phyloP scores from a whole-genome alignment of 2,113 vertebrate species.

The Mormoops blainvillei region DNA sequence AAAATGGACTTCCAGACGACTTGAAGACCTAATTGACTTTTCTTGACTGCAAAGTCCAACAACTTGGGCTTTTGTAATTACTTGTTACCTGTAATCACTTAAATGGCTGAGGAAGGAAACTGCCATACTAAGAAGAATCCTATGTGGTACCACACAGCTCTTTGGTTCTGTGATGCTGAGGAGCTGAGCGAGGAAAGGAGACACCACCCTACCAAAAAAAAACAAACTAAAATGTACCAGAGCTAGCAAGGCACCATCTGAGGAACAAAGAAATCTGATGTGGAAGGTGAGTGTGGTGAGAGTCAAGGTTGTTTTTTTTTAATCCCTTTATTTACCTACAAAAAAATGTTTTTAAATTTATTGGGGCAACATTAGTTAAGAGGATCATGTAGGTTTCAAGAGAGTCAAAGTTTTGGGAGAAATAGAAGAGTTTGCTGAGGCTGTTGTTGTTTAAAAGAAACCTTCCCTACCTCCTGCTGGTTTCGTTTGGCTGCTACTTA shows the following conservation, averaged over 20 bases:
- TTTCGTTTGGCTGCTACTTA: not conserved
- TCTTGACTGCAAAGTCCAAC: not conserved
- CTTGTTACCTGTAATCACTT: not conserved
- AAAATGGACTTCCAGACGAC: not conserved
- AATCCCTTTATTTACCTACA: no score
- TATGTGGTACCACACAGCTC: not conserved
- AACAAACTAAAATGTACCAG: not conserved
- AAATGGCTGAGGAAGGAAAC: not conserved
- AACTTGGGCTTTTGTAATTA: not conserved
- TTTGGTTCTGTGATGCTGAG: not conserved
- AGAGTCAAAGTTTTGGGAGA: not conserved
- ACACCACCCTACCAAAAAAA: not conserved
- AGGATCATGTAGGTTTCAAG: no score
- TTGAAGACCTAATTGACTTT: not conserved
- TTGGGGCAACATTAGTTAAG: no score
- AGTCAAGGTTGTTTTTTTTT: not conserved
- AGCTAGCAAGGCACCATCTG: not conserved
- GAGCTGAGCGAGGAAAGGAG: not conserved
- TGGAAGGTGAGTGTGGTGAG: not conserved
- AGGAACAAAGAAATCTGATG: not conserved
- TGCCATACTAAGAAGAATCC: not conserved
- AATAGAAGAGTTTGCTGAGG: not conserved
- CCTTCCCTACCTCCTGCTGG: not conserved
- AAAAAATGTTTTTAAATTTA: no score
- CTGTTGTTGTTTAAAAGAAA: not conserved